Evolutionary conservation across 1,140 invertebrate genomes (phyloP).

Genomic region (Drosophila sproati): DNA sequence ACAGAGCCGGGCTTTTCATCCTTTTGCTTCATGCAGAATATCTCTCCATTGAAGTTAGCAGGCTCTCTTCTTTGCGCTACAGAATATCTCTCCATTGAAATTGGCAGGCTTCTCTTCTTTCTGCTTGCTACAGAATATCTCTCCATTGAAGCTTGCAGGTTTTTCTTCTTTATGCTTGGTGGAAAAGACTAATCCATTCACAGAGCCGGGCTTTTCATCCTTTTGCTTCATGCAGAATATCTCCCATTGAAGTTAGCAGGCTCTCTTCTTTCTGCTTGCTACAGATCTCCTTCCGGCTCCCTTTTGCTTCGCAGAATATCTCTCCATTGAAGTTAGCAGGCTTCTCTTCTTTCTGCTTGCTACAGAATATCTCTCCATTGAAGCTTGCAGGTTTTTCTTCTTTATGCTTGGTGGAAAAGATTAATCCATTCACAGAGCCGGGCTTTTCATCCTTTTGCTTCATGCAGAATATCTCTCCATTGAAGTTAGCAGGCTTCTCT

Average conservation of each 20-base stretch:
- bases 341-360: too few species aligned
- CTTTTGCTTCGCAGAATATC: too few species aligned
- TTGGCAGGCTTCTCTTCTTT: not conserved
- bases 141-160: not conserved
- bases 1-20: slow-evolving; percentile 1
- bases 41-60: too few species aligned
- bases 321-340: not conserved
- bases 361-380: too few species aligned
- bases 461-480: too few species aligned
- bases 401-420: not conserved
- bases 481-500: too few species aligned
- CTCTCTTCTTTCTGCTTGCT: too few species aligned
- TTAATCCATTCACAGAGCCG: too few species aligned
- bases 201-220: not conserved
- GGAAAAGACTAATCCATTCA: not conserved
- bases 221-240: not conserved
- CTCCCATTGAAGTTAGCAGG: too few species aligned
- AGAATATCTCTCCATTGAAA: not conserved
- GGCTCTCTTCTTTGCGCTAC: too few species aligned
- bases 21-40: not conserved
- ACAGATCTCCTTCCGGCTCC: too few species aligned
- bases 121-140: not conserved
- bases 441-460: slow-evolving; percentile 7
- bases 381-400: slow-evolving; percentile 14
- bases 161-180: not conserved